phyloP scores from a whole-genome alignment of 1,140 invertebrate genomes.

The Notospermus geniculatus region DNA sequence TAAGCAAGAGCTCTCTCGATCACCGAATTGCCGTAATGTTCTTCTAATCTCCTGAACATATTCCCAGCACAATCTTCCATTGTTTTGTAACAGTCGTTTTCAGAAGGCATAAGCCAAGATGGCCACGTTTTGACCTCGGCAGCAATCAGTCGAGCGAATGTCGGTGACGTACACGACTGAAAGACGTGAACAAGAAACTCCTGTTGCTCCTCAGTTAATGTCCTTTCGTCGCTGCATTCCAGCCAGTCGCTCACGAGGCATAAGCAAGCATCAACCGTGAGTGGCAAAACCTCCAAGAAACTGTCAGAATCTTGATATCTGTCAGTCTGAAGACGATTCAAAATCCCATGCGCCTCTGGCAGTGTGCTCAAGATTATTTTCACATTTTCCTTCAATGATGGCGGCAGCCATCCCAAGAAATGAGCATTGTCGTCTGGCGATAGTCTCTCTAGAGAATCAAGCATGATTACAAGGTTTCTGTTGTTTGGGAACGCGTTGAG shows the following conservation, averaged over 20 bases:
- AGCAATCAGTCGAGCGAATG: conserved; percentile 36
- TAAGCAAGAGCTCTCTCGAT: conserved; percentile 74
- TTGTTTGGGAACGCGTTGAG: conserved; percentile 33
- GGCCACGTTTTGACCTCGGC: conserved; percentile 30
- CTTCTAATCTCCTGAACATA: conserved; percentile 36
- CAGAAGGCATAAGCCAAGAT: conserved; percentile 22
- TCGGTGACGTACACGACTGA: conserved; percentile 33
- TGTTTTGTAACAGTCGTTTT: neutral
- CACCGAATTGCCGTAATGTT: conserved; percentile 33
- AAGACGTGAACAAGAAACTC: conserved; percentile 64
- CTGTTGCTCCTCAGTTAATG: conserved; percentile 28
- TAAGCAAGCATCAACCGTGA: conserved; percentile 28
- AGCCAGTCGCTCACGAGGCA: conserved; percentile 35
- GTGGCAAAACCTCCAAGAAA: conserved; percentile 32
- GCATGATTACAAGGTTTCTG: conserved; percentile 37
- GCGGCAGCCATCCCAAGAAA: conserved; percentile 44
- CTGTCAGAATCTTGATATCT: conserved; percentile 26
- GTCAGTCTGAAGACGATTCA: conserved; percentile 28
- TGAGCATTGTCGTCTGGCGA: conserved; percentile 37
- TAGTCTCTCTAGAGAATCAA: conserved; percentile 47
- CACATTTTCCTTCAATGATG: conserved; percentile 36
- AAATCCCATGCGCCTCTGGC: conserved; percentile 26
- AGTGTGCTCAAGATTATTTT: conserved; percentile 45
- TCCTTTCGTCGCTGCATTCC: conserved; percentile 24
- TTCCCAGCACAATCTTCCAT: neutral